Evolutionary conservation across 2,113 vertebrate species (phyloP).

Genomic region (Datnioides undecimradiatus): DNA sequence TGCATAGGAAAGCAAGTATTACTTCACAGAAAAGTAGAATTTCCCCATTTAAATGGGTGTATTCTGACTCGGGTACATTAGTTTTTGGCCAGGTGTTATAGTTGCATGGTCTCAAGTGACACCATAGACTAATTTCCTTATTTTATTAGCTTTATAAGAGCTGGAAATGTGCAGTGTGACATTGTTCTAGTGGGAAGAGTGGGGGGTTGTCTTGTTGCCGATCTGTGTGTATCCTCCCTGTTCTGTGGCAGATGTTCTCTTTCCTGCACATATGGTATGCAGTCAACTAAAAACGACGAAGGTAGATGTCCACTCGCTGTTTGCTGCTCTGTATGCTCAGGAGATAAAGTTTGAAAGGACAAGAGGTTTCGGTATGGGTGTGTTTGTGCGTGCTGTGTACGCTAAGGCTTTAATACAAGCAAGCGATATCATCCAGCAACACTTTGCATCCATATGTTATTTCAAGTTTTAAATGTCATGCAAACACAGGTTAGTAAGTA

Average conservation of each 20-base stretch:
- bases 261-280: conserved; percentile 40
- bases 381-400: too few relatives aligned
- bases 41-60: conserved; percentile 26
- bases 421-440: not conserved
- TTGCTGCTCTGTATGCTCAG: not conserved
- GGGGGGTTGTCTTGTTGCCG: conserved; percentile 24
- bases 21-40: conserved; percentile 42
- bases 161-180: conserved; percentile 26
- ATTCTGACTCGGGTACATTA: conserved; percentile 13
- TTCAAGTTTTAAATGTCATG: not conserved
- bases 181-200: not conserved
- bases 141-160: conserved; percentile 62
- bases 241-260: conserved; percentile 56
- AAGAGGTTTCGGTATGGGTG: not conserved
- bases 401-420: not conserved
- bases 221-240: conserved; percentile 14
- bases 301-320: conserved; percentile 22
- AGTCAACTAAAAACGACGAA: conserved; percentile 29
- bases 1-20: not conserved
- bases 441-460: conserved; percentile 15
- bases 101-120: conserved; percentile 26
- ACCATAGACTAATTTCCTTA: conserved; percentile 40
- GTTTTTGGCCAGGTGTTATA: conserved; percentile 42
- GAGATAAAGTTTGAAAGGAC: not conserved
- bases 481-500: not conserved